Evolutionary conservation across 2,113 vertebrate species (phyloP).

Genomic region (Oryzias celebensis): DNA sequence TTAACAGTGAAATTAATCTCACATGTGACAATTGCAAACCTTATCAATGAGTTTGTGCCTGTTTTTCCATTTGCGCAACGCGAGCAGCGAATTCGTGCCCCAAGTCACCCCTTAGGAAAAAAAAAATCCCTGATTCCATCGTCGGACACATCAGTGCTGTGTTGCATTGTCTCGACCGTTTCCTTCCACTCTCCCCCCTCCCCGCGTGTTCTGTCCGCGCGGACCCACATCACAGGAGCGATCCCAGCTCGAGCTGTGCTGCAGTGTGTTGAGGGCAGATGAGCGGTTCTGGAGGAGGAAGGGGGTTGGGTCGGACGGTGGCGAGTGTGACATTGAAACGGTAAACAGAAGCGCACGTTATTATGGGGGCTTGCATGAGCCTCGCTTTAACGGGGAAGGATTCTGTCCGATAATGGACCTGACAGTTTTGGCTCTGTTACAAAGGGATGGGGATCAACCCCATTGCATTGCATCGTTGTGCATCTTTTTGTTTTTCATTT

Average conservation of each 20-base stretch:
- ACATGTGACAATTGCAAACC: fast-evolving
- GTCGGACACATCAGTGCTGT: constrained; percentile 23
- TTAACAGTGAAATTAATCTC: neutral
- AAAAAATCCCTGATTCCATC: constrained; percentile 23
- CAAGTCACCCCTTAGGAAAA: constrained; percentile 37
- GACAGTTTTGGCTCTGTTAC: constrained; percentile 9
- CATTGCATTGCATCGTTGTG: constrained; percentile 18
- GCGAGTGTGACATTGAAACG: neutral
- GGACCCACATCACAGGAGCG: neutral
- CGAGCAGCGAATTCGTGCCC: constrained; percentile 5
- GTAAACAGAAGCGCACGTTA: neutral
- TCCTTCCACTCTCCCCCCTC: neutral
- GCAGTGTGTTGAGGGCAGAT: constrained; percentile 4
- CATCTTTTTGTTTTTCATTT: constrained; percentile 3
- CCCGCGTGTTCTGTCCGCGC: neutral
- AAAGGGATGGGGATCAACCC: constrained; percentile 4
- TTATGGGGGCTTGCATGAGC: neutral
- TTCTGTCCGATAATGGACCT: constrained; percentile 40
- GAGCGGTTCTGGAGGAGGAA: neutral
- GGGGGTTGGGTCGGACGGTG: neutral
- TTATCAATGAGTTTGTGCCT: neutral
- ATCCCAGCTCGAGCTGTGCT: neutral
- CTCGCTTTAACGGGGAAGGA: neutral
- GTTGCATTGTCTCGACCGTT: constrained; percentile 19
- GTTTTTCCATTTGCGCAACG: neutral